Conservation (phyloP, 2,113 vertebrate genomes). For the Pardalotus punctatus region DNA sequence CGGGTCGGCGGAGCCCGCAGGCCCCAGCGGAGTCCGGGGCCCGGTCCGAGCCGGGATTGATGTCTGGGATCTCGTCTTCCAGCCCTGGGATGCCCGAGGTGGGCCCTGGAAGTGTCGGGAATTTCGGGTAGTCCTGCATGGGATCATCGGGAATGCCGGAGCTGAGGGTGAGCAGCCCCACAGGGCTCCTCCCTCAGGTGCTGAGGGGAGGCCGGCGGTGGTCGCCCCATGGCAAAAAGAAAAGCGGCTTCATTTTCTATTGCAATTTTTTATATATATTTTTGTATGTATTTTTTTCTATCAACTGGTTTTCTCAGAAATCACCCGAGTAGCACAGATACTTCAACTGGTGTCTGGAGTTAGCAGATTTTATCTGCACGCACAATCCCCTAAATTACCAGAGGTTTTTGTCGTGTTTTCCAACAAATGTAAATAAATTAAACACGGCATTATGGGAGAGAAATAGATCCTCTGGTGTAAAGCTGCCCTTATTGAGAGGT, state of each 20-base stretch:
- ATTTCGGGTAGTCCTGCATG: rapidly evolving
- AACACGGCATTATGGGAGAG: neutral
- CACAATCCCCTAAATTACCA: neutral
- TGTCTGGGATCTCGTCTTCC: too few species aligned
- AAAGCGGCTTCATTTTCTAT: rapidly evolving
- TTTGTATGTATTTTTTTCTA: too few species aligned
- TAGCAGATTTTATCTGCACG: neutral
- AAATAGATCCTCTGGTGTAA: neutral
- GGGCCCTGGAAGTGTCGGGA: rapidly evolving
- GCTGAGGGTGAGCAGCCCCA: too few species aligned
- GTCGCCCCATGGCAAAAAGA: rapidly evolving
- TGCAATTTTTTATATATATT: neutral
- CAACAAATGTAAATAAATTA: neutral
- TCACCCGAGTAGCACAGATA: too few species aligned
- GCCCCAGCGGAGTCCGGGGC: too few species aligned
- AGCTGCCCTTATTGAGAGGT: neutral
- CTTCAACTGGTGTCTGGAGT: neutral
- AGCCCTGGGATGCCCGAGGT: rapidly evolving
- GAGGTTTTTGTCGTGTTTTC: neutral
- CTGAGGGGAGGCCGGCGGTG: rapidly evolving
- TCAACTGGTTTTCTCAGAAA: neutral
- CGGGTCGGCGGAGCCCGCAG: rapidly evolving
- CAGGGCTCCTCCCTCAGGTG: neutral
- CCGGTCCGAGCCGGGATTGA: too few species aligned
- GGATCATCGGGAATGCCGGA: neutral